Conservation (phyloP, 2,888 invertebrate genomes). For the Heliconius cydno region DNA sequence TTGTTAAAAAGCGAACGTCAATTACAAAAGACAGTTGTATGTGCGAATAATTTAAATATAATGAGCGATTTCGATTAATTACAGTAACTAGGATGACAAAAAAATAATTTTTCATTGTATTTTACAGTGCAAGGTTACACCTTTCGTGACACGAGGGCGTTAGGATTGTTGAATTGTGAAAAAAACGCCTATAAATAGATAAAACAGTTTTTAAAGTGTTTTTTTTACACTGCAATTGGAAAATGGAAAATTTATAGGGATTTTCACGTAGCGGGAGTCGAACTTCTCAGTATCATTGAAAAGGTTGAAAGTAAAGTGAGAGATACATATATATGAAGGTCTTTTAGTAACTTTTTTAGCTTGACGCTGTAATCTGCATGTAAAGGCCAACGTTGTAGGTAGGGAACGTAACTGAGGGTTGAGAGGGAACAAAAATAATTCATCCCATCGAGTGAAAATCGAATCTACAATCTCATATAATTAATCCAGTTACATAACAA, state of each 20-base stretch:
- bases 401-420: too few relatives aligned
- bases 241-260: not conserved
- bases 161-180: constrained; percentile 15
- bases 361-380: too few relatives aligned
- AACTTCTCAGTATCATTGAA: too few relatives aligned
- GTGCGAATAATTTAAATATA: constrained; percentile 29
- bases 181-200: constrained; percentile 12
- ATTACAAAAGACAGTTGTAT: constrained; percentile 12
- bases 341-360: too few relatives aligned
- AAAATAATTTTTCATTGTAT: constrained; percentile 33
- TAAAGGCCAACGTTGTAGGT: too few relatives aligned
- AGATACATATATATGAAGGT: too few relatives aligned
- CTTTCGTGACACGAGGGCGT: constrained; percentile 21
- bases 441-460: too few relatives aligned
- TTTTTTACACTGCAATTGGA: not conserved
- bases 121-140: constrained; percentile 25
- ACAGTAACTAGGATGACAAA: not conserved
- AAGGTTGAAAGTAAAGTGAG: too few relatives aligned
- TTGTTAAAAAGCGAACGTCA: constrained; percentile 7
- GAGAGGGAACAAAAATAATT: too few relatives aligned
- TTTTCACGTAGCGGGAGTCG: not conserved
- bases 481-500: not conserved
- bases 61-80: constrained; percentile 29
- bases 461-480: not conserved
- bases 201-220: not conserved